Conservation (phyloP, 2,888 invertebrate species). For the Dusona sp. region DNA sequence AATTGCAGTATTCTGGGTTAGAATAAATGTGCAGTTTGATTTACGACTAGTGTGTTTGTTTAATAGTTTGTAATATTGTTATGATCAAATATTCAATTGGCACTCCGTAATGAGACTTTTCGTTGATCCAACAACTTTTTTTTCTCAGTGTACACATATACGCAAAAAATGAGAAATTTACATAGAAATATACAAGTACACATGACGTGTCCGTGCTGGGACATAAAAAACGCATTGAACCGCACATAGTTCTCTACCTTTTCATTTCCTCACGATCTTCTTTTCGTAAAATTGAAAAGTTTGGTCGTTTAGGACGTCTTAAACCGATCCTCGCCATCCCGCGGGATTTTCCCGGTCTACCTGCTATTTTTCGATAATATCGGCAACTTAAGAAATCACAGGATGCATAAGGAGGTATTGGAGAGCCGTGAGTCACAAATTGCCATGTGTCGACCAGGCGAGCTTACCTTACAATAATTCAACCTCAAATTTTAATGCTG, state of each 20-base stretch:
- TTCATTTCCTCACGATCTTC: not conserved
- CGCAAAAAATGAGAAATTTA: not conserved
- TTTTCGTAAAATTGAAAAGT: slow-evolving; percentile 45
- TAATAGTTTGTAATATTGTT: too few relatives aligned
- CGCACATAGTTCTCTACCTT: not conserved
- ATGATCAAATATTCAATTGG: too few relatives aligned
- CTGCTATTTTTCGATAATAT: slow-evolving; percentile 49
- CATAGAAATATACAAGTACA: not conserved
- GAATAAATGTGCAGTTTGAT: too few relatives aligned
- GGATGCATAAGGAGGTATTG: not conserved
- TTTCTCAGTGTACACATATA: too few relatives aligned
- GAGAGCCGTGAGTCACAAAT: not conserved
- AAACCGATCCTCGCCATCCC: not conserved
- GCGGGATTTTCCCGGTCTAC: slow-evolving; percentile 55
- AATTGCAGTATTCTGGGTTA: too few relatives aligned
- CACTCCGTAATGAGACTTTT: too few relatives aligned
- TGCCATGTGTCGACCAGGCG: slow-evolving; percentile 8
- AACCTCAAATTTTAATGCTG: not conserved
- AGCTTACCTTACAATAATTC: not conserved
- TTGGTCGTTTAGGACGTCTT: not conserved
- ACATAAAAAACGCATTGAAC: not conserved
- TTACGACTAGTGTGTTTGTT: too few relatives aligned
- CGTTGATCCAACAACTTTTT: too few relatives aligned
- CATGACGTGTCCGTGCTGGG: not conserved
- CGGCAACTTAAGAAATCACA: not conserved